Base-by-base conservation (phyloP, 1,140 invertebrate genomes). In the Tachypleus tridentatus region DNA sequence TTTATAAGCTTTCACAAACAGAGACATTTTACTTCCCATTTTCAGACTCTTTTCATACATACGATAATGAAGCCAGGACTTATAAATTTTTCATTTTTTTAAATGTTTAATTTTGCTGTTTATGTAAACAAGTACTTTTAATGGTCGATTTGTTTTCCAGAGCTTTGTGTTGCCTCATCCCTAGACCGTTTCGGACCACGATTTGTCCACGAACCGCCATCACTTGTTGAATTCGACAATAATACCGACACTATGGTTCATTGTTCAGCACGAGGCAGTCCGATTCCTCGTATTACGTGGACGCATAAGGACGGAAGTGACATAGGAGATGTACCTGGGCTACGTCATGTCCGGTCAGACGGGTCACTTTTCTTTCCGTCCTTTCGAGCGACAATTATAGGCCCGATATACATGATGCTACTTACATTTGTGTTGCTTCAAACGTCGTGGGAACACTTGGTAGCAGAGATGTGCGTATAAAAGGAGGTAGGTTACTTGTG, bases 151-250 rank as follows among this genome's bases (percentile, higher is more conserved):
- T 29, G 29, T 29, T 29, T 29, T 29, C 29, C 29, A 29, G 29
- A 29, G 29, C 29, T 29, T 29, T 29, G 29, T 29, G 29, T 29
- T 29, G 0, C 29, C 29, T 29, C 29, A 2, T 29, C 29, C 29
- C 29, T 1, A 29, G 29, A 29, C 29, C 29, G 29, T 29, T 29
- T 29, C 29, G 93, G 92, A 73, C 93, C 91, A 8, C 87, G 93
- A 60, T 95, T 96, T 77, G 83, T 93, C 61, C 88, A 87, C 71
- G 93, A 94, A 81, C 93, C 92, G 29, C 88, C 88, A 67, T 91
- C 89, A 76, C 84, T 88, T 70, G 84, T 96, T 58, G 89, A 93
- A 75, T 96, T 97, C 78, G 92, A 90, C 66, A 97, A 97, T 77
- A 93, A 90, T 58, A 93, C 91, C 48, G 93, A 92, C 71, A 87